Evolutionary conservation across 1,140 invertebrate genomes (phyloP).

Genomic region (Microplitis mediator): DNA sequence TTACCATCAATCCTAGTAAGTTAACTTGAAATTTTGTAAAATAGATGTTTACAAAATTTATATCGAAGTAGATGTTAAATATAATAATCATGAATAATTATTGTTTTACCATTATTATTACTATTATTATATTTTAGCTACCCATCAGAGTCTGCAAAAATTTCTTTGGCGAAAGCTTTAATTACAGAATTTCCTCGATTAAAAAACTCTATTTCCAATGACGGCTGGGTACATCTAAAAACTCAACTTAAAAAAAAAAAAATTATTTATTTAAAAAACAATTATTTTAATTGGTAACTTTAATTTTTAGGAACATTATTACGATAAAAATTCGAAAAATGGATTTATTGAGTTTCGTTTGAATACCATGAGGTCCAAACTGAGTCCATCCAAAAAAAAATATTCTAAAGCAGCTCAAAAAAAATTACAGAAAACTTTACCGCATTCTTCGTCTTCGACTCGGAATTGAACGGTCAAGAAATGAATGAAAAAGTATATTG

Average conservation of each 20-base stretch:
- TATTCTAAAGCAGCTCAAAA: neutral
- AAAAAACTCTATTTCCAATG: neutral
- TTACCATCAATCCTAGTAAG: neutral
- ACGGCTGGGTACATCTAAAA: neutral
- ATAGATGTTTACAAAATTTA: too few species aligned
- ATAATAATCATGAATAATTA: too few species aligned
- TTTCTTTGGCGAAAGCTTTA: neutral
- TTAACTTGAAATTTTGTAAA: neutral
- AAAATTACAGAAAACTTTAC: neutral
- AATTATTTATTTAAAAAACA: neutral
- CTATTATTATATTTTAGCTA: neutral
- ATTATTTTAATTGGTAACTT: neutral
- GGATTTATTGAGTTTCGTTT: neutral
- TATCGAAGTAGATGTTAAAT: too few species aligned
- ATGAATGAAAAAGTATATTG: neutral
- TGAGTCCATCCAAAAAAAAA: constrained; percentile 4
- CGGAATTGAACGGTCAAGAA: neutral
- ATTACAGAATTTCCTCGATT: neutral
- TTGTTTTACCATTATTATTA: too few species aligned
- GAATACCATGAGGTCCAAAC: neutral
- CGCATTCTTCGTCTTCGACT: neutral
- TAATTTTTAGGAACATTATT: constrained; percentile 2
- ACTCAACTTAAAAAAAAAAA: neutral
- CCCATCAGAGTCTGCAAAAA: neutral
- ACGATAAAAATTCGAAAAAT: neutral